Evolutionary conservation across 2,113 vertebrate genomes (phyloP).

Genomic region (Pollimyrus isidori): DNA sequence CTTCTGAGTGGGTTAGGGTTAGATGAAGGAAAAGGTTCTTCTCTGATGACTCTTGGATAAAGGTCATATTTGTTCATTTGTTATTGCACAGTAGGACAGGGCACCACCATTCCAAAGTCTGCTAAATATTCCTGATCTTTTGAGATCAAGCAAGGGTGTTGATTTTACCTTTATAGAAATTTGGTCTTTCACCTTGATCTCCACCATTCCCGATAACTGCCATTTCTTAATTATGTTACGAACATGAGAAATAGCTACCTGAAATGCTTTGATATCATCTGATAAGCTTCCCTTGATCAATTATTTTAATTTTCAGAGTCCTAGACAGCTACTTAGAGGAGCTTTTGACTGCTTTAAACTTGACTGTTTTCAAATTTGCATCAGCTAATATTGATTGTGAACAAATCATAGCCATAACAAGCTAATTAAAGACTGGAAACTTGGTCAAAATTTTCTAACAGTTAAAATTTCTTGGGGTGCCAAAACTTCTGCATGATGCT

Average conservation of each 20-base stretch:
- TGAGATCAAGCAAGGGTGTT: background rate
- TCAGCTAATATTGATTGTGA: background rate
- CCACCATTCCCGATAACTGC: background rate
- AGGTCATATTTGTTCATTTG: background rate
- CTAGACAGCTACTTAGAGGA: background rate
- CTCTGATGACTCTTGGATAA: background rate
- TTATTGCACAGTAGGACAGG: background rate
- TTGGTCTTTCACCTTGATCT: background rate
- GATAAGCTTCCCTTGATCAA: background rate
- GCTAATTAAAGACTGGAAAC: background rate
- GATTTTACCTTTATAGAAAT: background rate
- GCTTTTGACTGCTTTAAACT: background rate
- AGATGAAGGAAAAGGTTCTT: background rate
- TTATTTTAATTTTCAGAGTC: background rate
- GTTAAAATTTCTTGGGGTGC: background rate
- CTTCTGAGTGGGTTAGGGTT: background rate
- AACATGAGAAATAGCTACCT: background rate
- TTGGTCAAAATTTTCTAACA: background rate
- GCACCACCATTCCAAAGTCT: background rate
- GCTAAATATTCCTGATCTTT: background rate
- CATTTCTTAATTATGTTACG: background rate
- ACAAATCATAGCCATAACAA: background rate
- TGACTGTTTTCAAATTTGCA: background rate
- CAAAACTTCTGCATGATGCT: background rate
- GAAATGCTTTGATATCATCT: background rate